Evolutionary conservation across 2,888 invertebrate species (phyloP).

Genomic region (Rhogogaster chlorosoma): DNA sequence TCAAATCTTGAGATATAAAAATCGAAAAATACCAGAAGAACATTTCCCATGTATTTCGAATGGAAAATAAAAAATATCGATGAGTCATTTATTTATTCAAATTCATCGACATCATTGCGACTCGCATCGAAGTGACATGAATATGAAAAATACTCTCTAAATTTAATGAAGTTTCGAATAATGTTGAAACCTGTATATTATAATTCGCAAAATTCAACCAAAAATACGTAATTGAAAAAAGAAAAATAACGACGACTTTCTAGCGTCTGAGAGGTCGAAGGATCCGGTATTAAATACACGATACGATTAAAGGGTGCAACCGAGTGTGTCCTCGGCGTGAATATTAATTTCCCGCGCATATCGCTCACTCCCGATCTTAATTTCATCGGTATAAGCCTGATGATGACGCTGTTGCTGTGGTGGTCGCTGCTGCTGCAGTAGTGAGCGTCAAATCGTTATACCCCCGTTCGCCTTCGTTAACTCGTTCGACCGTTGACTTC

Average conservation of each 20-base stretch:
- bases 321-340: conserved; percentile 30
- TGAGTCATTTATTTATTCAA: too few species aligned
- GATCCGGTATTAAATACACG: background rate
- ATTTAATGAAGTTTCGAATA: background rate
- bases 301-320: conserved; percentile 23
- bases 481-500: conserved; percentile 45
- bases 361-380: background rate
- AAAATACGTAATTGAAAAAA: background rate
- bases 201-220: background rate
- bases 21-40: too few species aligned
- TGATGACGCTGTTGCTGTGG: background rate
- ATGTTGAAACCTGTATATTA: too few species aligned
- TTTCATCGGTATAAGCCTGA: background rate
- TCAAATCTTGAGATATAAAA: too few species aligned
- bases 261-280: background rate
- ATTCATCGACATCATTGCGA: too few species aligned
- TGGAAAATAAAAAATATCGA: too few species aligned
- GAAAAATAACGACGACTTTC: background rate
- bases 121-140: too few species aligned
- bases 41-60: too few species aligned
- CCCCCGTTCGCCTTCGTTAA: conserved; percentile 18
- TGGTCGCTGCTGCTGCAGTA: background rate
- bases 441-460: conserved; percentile 16
- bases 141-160: too few species aligned
- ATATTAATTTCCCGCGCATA: conserved; percentile 2